phyloP scores from a whole-genome alignment of 2,888 invertebrate genomes.

The Eulithis prunata region DNA sequence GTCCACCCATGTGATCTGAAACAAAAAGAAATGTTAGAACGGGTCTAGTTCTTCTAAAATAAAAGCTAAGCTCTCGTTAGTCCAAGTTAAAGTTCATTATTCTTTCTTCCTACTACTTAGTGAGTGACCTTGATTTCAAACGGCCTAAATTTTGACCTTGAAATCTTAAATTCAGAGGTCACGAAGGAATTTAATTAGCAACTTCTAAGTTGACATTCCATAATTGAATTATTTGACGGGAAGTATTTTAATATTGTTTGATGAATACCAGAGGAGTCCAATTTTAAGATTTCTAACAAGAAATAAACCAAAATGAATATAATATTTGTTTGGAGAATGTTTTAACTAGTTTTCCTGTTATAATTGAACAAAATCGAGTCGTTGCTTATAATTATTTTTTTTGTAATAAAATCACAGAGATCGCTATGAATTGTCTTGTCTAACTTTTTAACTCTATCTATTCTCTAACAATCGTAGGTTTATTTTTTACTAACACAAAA shows the following conservation, averaged over 20 bases:
- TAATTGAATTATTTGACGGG: slow-evolving; percentile 20
- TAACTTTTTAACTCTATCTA: too few relatives aligned
- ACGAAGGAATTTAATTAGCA: slow-evolving; percentile 19
- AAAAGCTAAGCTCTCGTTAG: too few relatives aligned
- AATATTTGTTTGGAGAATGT: too few relatives aligned
- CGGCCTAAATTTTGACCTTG: neutral
- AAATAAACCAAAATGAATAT: neutral
- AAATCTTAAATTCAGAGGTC: slow-evolving; percentile 6
- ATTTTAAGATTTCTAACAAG: neutral
- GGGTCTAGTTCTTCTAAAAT: too few relatives aligned
- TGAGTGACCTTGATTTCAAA: neutral
- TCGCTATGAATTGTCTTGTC: too few relatives aligned
- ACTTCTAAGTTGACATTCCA: slow-evolving; percentile 17
- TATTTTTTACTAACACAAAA: too few relatives aligned
- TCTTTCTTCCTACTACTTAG: too few relatives aligned
- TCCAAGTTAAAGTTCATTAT: too few relatives aligned
- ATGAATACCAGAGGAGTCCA: neutral
- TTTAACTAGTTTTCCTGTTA: too few relatives aligned
- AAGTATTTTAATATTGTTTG: slow-evolving; percentile 14
- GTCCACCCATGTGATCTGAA: slow-evolving; percentile 96
- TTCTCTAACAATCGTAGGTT: neutral
- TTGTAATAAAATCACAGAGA: too few relatives aligned
- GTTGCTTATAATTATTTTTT: too few relatives aligned
- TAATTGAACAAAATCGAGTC: too few relatives aligned
- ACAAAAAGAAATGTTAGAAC: slow-evolving; percentile 34